Percentiles rank a stretch among this genome's conserved stretches.
Evolutionary conservation across 2,797 vertebrate species (phyloP).

Genomic region (Peromyscus aztecus): DNA sequence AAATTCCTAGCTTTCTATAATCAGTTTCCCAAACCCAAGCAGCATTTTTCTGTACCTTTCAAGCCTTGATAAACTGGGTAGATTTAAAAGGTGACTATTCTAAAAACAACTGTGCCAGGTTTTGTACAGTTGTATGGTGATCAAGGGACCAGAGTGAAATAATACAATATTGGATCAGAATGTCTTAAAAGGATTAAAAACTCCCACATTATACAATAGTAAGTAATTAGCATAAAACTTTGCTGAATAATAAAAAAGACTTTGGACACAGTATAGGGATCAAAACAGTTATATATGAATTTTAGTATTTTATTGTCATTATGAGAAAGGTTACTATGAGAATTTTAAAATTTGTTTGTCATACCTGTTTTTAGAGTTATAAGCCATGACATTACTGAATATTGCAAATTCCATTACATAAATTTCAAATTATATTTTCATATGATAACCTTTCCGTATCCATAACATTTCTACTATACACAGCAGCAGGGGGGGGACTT

Average conservation of each 20-base stretch:
- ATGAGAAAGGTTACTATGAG: not conserved
- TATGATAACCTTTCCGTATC: not conserved
- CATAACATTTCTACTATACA: not conserved
- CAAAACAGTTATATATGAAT: not conserved
- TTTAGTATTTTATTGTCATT: not conserved
- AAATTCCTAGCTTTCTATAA: not conserved
- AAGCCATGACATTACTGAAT: not conserved
- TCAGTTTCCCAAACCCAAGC: not conserved
- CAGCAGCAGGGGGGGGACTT: not conserved
- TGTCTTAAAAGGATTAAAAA: slow-evolving; percentile 23
- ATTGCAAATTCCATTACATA: not conserved
- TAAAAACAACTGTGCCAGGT: not conserved
- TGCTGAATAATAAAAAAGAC: not conserved
- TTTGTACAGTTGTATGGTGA: slow-evolving; percentile 6
- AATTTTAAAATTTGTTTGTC: not conserved
- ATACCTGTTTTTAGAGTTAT: not conserved
- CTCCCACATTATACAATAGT: not conserved
- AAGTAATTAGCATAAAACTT: slow-evolving; percentile 11
- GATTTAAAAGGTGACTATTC: not conserved
- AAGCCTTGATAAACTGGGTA: not conserved
- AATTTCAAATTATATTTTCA: not conserved
- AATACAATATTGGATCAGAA: not conserved
- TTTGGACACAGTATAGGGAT: not conserved
- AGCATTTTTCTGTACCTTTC: not conserved
- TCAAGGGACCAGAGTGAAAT: slow-evolving; percentile 9